phyloP scores from a whole-genome alignment of 2,797 vertebrate species.

The Aphelocoma californica region DNA sequence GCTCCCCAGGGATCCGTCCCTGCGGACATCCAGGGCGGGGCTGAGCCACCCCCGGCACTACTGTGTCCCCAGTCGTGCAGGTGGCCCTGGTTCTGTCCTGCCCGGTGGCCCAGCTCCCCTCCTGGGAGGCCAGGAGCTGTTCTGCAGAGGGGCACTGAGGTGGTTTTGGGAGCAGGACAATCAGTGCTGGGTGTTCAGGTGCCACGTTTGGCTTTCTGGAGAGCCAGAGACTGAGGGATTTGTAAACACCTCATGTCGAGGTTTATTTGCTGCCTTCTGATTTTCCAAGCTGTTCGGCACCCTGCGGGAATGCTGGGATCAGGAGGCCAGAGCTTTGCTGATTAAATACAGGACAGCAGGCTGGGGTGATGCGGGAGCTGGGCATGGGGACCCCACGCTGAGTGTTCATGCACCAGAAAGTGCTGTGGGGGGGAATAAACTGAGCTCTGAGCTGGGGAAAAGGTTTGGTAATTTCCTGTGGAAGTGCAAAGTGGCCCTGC shows the following conservation, averaged over 20 bases:
- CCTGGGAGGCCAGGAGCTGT: not conserved
- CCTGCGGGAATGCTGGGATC: rapidly evolving
- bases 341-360: not conserved
- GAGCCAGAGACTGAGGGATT: not conserved
- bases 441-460: not conserved
- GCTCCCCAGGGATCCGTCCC: not conserved
- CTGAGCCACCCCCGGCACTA: not conserved
- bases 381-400: rapidly evolving
- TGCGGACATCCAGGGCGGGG: not conserved
- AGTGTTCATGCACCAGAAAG: not conserved
- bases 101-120: rapidly evolving
- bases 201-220: not conserved
- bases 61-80: rapidly evolving
- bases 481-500: not conserved
- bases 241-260: not conserved
- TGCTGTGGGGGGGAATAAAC: not conserved
- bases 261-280: not conserved
- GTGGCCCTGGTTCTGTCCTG: not conserved
- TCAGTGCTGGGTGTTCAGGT: not conserved
- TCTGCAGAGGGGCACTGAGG: not conserved
- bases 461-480: not conserved
- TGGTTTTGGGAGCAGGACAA: not conserved
- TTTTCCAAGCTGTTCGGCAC: not conserved
- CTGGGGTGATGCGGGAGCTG: not conserved
- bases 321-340: not conserved